Conservation (phyloP, 1,140 invertebrate species). For the Drosophila lowei region DNA sequence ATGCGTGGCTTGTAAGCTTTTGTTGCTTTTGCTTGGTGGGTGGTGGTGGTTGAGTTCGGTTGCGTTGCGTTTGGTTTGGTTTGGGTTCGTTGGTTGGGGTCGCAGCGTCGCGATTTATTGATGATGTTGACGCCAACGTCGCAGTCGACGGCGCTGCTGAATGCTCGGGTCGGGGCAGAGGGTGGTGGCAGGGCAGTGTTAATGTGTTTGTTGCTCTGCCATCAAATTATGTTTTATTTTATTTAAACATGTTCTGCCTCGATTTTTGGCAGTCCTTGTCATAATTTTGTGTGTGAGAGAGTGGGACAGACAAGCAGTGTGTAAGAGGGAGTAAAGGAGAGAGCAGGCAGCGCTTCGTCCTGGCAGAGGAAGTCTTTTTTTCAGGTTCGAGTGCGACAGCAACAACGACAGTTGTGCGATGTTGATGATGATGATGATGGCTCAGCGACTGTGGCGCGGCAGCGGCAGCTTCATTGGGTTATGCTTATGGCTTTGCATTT, state of each 20-base stretch:
- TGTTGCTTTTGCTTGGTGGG: slow-evolving; percentile 40
- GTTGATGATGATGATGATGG: slow-evolving; percentile 47
- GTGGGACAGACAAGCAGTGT: slow-evolving; percentile 1
- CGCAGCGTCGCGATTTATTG: slow-evolving; percentile 66
- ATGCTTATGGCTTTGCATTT: slow-evolving; percentile 54
- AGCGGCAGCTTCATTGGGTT: slow-evolving; percentile 70
- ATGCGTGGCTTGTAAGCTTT: slow-evolving; percentile 72
- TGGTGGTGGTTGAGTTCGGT: slow-evolving; percentile 40
- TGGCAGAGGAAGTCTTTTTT: slow-evolving; percentile 63
- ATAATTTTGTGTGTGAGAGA: slow-evolving; percentile 57
- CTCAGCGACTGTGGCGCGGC: slow-evolving; percentile 16
- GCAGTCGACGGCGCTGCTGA: slow-evolving; percentile 31
- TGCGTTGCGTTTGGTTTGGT: slow-evolving; percentile 42
- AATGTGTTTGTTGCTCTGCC: slow-evolving; percentile 78
- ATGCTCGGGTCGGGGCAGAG: no score
- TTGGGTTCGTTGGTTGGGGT: slow-evolving; percentile 59
- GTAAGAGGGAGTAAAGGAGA: neutral
- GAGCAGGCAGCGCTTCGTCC: slow-evolving; percentile 36
- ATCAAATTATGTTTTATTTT: slow-evolving; percentile 82
- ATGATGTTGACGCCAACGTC: slow-evolving; percentile 66
- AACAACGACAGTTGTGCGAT: slow-evolving; percentile 48
- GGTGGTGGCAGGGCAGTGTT: slow-evolving; percentile 51
- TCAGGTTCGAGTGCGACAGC: slow-evolving; percentile 40
- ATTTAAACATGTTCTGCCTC: slow-evolving; percentile 72
- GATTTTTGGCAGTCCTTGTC: slow-evolving; percentile 73